Evolutionary conservation across 2,888 invertebrate species (phyloP), one percentile per base, ranked within the genome.

Genomic region (Lydus trimaculatus): DNA sequence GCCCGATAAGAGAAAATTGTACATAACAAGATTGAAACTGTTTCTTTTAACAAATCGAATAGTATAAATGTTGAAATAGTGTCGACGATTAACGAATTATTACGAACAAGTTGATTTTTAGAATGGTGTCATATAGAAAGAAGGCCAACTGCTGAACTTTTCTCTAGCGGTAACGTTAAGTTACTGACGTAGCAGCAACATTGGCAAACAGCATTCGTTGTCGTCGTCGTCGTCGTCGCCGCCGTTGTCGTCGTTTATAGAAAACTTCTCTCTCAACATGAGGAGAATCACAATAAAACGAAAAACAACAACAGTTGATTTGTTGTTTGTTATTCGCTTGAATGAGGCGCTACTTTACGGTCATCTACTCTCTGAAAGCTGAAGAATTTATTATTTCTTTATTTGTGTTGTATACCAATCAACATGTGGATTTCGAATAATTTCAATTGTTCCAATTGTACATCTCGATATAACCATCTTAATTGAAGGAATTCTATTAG

Each of bases 91-190:
- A 20, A 68, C 76, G 77, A 77, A 67, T 66, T 71, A 73, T 72
- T 68, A 63, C 76, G 79, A 69, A 62, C 64, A 56, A 48, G 63
- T 67, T 52, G 72, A 72, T 69, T 66, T 71, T 61, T 71, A 56
- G 64, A 64, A 48, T 73, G 74, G 74, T 67, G 72, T 20, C 39
- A 66, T 60, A 74, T 76, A 79, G 11, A 83, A 84, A 84, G 83
- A 84, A 84, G 84, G 84, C 83, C 84, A 84, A 79, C 78, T 79
- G 78, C 77, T 82, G 83, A 83, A 83, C 83, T 83, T 83, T 83
- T 82, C 82, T 76, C 80, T 79, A 76, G 76, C 81, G 78, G 78
- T 78, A 43, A 80, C 80, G 79, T 79, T 78, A 76, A 80, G 77
- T 79, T 78, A 81, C 79, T 79, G 80, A 76, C 79, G 81, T 79